phyloP scores from a whole-genome alignment of 2,888 invertebrate genomes.

The Strigamia maritima region DNA sequence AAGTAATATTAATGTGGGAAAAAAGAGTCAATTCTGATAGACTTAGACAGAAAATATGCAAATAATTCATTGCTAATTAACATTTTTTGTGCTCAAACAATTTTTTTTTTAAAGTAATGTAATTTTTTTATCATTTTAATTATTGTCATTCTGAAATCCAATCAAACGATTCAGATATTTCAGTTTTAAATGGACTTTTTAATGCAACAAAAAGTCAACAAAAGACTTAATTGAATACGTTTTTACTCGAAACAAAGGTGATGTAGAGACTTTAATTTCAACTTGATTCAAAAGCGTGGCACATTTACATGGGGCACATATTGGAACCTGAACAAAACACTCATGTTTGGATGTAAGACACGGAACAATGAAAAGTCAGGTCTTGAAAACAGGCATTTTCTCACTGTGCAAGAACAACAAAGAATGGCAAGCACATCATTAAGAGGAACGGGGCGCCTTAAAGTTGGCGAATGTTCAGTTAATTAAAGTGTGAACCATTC shows the following conservation, averaged over 20 bases:
- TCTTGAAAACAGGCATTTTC: not conserved
- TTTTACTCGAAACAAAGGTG: not conserved
- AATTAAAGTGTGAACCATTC: slow-evolving; percentile 33
- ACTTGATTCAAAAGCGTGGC: not conserved
- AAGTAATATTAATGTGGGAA: too few species aligned
- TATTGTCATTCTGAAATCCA: too few species aligned
- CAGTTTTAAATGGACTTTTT: too few species aligned
- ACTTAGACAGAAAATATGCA: too few species aligned
- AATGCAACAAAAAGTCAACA: not conserved
- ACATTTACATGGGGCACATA: not conserved
- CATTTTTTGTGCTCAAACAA: too few species aligned
- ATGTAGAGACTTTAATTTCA: not conserved
- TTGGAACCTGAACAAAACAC: slow-evolving; percentile 4
- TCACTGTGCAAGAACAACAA: slow-evolving; percentile 1
- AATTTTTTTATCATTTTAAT: too few species aligned
- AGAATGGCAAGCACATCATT: slow-evolving; percentile 4
- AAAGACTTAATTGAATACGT: not conserved
- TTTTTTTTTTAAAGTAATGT: too few species aligned
- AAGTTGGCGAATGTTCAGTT: slow-evolving; percentile 11
- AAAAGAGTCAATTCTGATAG: too few species aligned
- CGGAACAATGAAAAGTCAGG: not conserved
- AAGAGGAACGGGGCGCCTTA: slow-evolving; percentile 3
- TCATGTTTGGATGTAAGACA: not conserved
- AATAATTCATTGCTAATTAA: too few species aligned
- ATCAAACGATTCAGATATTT: not conserved